Percentiles rank a stretch among this genome's conserved stretches.
phyloP scores from a whole-genome alignment of 2,888 invertebrate genomes.

The Lasioglossum pauxillum region DNA sequence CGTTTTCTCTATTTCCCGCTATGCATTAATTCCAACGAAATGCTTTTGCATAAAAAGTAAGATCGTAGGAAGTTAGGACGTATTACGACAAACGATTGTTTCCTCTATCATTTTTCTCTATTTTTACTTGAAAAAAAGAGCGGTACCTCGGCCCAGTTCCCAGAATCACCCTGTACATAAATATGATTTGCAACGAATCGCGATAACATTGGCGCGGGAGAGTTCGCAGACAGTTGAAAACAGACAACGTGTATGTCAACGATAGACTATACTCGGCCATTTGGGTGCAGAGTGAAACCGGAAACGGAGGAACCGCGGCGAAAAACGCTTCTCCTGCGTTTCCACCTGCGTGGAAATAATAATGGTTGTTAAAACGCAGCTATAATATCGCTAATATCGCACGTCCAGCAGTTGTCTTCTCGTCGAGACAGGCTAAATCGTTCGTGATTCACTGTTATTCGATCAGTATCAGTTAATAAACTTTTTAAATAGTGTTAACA shows the following conservation, averaged over 20 bases:
- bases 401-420: conserved; percentile 39
- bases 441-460: conserved; percentile 54
- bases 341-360: conserved; percentile 23
- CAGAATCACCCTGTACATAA: too few relatives aligned
- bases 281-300: conserved; percentile 40
- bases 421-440: conserved; percentile 44
- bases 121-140: too few relatives aligned
- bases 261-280: conserved; percentile 31
- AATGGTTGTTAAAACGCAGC: conserved; percentile 26
- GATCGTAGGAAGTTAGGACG: too few relatives aligned
- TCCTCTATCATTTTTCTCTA: too few relatives aligned
- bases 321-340: conserved; percentile 22
- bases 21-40: conserved; percentile 18
- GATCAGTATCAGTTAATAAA: conserved; percentile 57
- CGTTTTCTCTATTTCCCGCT: conserved; percentile 37
- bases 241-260: conserved; percentile 37
- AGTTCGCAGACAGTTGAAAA: conserved; percentile 42
- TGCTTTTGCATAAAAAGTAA: neutral
- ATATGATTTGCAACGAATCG: conserved; percentile 39
- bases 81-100: too few relatives aligned
- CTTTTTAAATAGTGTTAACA: conserved; percentile 59
- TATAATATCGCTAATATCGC: conserved; percentile 7
- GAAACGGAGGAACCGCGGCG: conserved; percentile 33
- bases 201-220: neutral
- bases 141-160: too few relatives aligned